Evolutionary conservation across 2,888 invertebrate species (phyloP), one percentile per base, ranked within the genome.

Genomic region (Plagodis dolabraria): DNA sequence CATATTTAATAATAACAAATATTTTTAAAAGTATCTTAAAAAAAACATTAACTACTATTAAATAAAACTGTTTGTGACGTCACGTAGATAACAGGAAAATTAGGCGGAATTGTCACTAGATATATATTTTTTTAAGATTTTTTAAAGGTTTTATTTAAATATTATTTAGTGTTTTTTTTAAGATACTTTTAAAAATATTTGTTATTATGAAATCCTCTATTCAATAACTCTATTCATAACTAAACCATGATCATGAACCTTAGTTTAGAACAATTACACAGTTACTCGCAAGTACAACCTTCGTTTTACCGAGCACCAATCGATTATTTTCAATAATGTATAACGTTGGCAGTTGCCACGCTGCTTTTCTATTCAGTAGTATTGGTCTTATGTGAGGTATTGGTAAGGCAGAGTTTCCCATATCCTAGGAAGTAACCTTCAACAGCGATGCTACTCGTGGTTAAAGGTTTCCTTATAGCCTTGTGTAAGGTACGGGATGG

Each of bases 401-500:
- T 47, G 11, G 42, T 57, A 61, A 57, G 46, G 46, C 5, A 42
- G 42, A 53, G 44, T 53, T 60, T 53, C 33, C 47, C 36, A 11
- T 9, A 7, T 52, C 47, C 5, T 36, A 44, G 51, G 34, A 34
- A 38, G 8, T 22, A 8, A 47, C 60, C 60, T 60, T 60, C 51
- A 54, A 35, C 34, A 35, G n/a, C n/a, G n/a, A 11, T 36, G 40
- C n/a, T 35, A 51, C 43, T 44, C 33, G 22, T 47, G n/a, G 36
- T 33, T 59, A 38, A 60, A 55, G 54, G 60, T 60, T 60, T 60
- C 55, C 54, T 36, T 47, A 22, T 60, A 48, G 42, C 52, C 47
- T 56, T 56, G 52, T 40, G 44, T 9, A 33, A 46, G n/a, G 33
- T 33, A 55, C 40, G 44, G 56, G 48, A 53, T 48, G 56, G 55